Conservation (phyloP, 2,113 vertebrate genomes). For the Menura novaehollandiae region DNA sequence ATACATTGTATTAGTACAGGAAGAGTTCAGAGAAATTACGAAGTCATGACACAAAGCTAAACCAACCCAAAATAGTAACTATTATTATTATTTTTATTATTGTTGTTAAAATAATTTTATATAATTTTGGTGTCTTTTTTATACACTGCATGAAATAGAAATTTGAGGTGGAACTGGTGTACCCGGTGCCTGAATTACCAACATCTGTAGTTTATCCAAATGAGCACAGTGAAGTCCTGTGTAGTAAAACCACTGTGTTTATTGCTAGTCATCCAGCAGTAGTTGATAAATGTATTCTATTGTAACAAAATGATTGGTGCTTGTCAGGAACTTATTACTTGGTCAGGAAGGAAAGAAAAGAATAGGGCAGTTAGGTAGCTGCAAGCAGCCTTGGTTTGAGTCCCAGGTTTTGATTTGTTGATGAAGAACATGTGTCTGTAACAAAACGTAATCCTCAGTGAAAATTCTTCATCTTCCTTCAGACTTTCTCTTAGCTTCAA, state of each 20-base stretch:
- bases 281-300: not conserved
- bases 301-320: not conserved
- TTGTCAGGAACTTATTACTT: not conserved
- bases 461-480: not conserved
- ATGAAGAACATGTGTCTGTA: accelerated
- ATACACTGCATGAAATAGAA: not conserved
- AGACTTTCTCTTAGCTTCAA: not conserved
- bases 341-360: not conserved
- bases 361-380: not conserved
- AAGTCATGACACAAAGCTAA: not conserved
- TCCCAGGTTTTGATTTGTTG: not conserved
- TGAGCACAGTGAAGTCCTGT: not conserved
- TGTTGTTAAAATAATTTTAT: not conserved
- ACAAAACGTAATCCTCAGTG: not conserved
- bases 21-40: not conserved
- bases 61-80: not conserved
- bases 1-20: not conserved
- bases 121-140: not conserved
- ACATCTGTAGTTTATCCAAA: not conserved
- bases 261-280: not conserved
- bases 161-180: not conserved
- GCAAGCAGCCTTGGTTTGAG: not conserved
- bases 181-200: not conserved
- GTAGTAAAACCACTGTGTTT: not conserved
- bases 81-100: not conserved